phyloP scores from a whole-genome alignment of 2,113 vertebrate species.

The Trogon melanurus region DNA sequence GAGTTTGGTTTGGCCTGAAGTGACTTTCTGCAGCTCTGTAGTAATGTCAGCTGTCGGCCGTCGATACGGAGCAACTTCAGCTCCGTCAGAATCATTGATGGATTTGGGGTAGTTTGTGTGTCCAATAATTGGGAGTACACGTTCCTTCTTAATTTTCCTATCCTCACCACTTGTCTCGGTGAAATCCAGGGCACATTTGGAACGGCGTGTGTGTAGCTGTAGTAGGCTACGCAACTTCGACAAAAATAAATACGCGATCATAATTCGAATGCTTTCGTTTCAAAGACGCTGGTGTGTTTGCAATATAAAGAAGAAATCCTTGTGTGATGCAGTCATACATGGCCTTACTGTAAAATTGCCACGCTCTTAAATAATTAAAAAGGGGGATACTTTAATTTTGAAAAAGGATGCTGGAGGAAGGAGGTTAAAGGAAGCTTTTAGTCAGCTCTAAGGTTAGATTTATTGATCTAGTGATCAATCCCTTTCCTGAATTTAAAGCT shows the following conservation, averaged over 20 bases:
- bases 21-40: neutral
- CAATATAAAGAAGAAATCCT: slow-evolving; percentile 23
- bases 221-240: neutral
- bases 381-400: slow-evolving; percentile 74
- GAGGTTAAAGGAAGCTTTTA: slow-evolving; percentile 83
- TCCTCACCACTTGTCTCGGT: neutral
- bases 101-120: neutral
- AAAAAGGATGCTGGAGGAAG: slow-evolving; percentile 77
- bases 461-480: slow-evolving; percentile 87
- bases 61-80: neutral
- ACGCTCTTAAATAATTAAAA: slow-evolving; percentile 79
- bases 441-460: slow-evolving; percentile 78
- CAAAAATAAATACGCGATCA: fast-evolving
- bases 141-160: neutral
- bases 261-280: slow-evolving; percentile 12
- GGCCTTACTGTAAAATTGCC: slow-evolving; percentile 62
- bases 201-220: neutral
- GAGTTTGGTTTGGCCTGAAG: slow-evolving; percentile 20
- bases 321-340: slow-evolving; percentile 46
- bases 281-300: neutral
- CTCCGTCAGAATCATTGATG: neutral
- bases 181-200: neutral
- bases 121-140: neutral
- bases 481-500: slow-evolving; percentile 78
- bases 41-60: neutral